Conservation (phyloP, 1,140 invertebrate genomes). For the Euschistus heros region DNA sequence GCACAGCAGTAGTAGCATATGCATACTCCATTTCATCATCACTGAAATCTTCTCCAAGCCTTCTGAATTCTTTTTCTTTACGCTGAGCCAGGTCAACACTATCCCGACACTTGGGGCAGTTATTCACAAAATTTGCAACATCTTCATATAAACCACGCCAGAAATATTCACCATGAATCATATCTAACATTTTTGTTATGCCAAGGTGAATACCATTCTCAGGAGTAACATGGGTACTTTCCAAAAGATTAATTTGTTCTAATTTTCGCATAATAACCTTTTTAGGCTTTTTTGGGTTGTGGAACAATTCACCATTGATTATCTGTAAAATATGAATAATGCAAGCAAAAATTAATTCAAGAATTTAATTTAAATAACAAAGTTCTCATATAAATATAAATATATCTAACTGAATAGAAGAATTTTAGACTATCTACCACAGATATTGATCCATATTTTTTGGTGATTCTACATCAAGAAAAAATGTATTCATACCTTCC, state of each 20-base stretch:
- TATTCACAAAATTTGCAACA: conserved; percentile 32
- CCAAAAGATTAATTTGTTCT: conserved; percentile 30
- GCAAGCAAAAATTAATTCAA: neutral
- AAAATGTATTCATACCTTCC: too few relatives aligned
- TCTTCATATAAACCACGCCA: conserved; percentile 35
- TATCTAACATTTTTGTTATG: conserved; percentile 34
- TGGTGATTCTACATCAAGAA: neutral
- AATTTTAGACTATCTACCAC: neutral
- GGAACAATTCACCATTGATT: conserved; percentile 30
- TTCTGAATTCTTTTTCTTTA: neutral
- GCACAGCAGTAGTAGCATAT: conserved; percentile 27
- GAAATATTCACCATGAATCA: conserved; percentile 31
- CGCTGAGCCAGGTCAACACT: conserved; percentile 17
- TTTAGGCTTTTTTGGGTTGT: conserved; percentile 31
- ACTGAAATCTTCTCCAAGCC: conserved; percentile 1
- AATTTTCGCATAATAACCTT: conserved; percentile 30
- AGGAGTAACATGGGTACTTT: conserved; percentile 30
- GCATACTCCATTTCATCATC: conserved; percentile 23
- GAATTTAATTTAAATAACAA: neutral
- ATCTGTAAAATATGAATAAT: conserved; percentile 23
- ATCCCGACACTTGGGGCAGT: conserved; percentile 32
- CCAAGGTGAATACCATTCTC: conserved; percentile 33
- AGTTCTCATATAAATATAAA: neutral
- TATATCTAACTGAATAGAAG: neutral
- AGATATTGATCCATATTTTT: neutral